A percentile compares a stretch with the other conserved stretches of the same genome.
These are phyloP conservation scores for Cephus pygmeus DNA, from an alignment of 2,888 invertebrate genomes.

Conservation along the genomic window DNA sequence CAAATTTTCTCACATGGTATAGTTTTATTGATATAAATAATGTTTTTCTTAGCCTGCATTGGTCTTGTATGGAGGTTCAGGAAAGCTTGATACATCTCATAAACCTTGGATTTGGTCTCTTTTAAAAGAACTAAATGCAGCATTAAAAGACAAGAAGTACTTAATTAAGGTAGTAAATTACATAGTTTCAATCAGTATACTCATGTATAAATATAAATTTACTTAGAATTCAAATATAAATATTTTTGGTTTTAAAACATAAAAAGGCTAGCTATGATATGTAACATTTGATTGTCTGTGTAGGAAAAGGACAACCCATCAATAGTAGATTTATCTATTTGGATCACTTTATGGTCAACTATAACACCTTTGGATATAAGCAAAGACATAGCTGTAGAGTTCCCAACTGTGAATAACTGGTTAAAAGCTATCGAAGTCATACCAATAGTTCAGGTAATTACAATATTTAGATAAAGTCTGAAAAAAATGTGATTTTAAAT, in stretches of 20 bases:
- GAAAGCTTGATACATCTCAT: slow-evolving; percentile 69
- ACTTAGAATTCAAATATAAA: not conserved
- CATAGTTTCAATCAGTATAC: slow-evolving; percentile 21
- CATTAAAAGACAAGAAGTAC: slow-evolving; percentile 69
- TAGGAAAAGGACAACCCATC: slow-evolving; percentile 70
- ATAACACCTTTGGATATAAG: slow-evolving; percentile 70
- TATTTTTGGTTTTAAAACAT: not conserved
- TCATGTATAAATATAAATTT: slow-evolving; percentile 10
- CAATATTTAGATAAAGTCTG: not conserved
- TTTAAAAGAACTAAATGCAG: slow-evolving; percentile 71
- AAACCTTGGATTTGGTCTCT: slow-evolving; percentile 70
- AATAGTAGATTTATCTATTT: slow-evolving; percentile 78
- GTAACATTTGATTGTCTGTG: slow-evolving; percentile 42
- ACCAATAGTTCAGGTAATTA: slow-evolving; percentile 71
- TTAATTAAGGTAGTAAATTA: slow-evolving; percentile 69
- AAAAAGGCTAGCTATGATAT: not conserved
- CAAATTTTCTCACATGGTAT: not conserved
- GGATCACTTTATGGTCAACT: slow-evolving; percentile 79
- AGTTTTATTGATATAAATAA: not conserved
- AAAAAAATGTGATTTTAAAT: not conserved
- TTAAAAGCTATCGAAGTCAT: slow-evolving; percentile 69
- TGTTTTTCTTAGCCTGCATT: slow-evolving; percentile 66
- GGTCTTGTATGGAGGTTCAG: slow-evolving; percentile 69
- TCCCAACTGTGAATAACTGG: slow-evolving; percentile 73
- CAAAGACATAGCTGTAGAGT: slow-evolving; percentile 70